phyloP scores from a whole-genome alignment of 2,113 vertebrate genomes.

The Petroica traversi region DNA sequence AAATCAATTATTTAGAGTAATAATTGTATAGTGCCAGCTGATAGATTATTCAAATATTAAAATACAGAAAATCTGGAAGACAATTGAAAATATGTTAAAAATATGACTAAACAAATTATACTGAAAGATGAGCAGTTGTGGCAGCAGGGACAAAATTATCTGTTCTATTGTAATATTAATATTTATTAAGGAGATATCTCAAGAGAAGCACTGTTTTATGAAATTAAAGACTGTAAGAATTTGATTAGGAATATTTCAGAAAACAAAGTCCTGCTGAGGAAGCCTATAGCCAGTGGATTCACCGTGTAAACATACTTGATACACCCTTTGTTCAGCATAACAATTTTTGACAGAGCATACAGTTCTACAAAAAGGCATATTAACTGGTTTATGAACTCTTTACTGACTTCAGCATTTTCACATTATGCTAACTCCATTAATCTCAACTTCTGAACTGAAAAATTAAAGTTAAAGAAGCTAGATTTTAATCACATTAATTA shows the following conservation, averaged over 20 bases:
- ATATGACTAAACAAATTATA: background rate
- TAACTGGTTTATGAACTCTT: background rate
- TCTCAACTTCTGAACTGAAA: background rate
- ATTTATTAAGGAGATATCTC: background rate
- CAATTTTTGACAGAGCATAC: background rate
- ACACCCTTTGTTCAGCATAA: background rate
- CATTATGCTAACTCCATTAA: background rate
- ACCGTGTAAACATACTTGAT: background rate
- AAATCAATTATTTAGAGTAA: background rate
- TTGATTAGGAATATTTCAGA: background rate
- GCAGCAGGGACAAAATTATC: background rate
- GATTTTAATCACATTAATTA: slow-evolving; percentile 12
- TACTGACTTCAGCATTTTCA: background rate
- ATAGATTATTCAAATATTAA: background rate
- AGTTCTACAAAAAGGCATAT: background rate
- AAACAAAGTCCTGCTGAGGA: background rate
- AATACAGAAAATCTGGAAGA: background rate
- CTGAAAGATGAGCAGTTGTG: background rate
- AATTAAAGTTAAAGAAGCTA: background rate
- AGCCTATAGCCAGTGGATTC: background rate
- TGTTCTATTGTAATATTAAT: background rate
- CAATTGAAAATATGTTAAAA: background rate
- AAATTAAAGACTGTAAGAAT: background rate
- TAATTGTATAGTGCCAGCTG: background rate
- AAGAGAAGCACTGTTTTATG: background rate